Evolutionary conservation across 1,140 invertebrate genomes (phyloP).

Genomic region (Drosophila dunni): DNA sequence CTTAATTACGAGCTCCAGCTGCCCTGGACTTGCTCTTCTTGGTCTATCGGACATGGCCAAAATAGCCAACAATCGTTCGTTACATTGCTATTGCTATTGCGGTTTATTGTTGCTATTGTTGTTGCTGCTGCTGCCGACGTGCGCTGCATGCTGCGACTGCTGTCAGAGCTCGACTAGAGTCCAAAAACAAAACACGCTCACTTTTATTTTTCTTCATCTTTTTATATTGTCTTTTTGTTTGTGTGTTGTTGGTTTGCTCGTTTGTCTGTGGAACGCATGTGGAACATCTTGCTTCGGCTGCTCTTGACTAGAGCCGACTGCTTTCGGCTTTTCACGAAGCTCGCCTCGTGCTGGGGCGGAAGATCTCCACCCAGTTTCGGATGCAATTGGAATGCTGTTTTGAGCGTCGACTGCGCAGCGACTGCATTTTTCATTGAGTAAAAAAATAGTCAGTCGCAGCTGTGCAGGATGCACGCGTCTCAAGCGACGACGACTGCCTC

Average conservation of each 20-base stretch:
- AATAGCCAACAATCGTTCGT: conserved; percentile 17
- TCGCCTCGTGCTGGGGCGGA: conserved; percentile 76
- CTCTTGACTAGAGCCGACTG: background rate
- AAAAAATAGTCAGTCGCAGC: conserved; percentile 47
- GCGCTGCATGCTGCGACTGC: conserved; percentile 39
- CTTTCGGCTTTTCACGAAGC: conserved; percentile 21
- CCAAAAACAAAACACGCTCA: conserved; percentile 52
- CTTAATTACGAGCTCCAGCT: conserved; percentile 53
- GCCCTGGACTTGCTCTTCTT: conserved; percentile 30
- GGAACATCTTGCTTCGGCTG: conserved; percentile 37
- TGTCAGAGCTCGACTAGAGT: conserved; percentile 20
- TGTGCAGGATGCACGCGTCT: conserved; percentile 70
- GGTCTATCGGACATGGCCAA: conserved; percentile 20
- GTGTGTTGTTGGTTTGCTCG: background rate
- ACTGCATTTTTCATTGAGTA: conserved; percentile 75
- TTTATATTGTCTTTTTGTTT: conserved; percentile 3
- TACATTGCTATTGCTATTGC: conserved; percentile 18
- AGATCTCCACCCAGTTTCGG: conserved; percentile 84
- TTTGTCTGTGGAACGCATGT: conserved; percentile 55
- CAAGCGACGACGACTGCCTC: conserved; percentile 53
- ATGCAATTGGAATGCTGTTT: conserved; percentile 76
- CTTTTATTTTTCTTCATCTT: conserved; percentile 41
- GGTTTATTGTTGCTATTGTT: background rate
- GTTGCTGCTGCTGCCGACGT: conserved; percentile 42
- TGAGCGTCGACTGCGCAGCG: conserved; percentile 40